Evolutionary conservation across 1,140 invertebrate genomes (phyloP).

Genomic region (Eumeta japonica): DNA sequence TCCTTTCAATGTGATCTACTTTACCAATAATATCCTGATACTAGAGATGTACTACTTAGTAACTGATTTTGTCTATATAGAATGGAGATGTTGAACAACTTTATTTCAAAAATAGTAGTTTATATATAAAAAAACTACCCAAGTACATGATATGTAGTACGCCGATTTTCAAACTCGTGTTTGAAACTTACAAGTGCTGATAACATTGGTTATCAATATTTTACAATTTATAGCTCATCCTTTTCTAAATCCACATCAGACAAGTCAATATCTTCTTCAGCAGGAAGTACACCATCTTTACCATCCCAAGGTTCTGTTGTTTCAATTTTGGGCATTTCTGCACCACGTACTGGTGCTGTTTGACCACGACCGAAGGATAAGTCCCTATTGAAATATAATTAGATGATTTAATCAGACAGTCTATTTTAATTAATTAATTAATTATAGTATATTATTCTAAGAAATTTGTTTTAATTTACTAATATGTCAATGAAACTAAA

Average conservation of each 20-base stretch:
- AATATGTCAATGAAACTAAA: not conserved
- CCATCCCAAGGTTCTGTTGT: slow-evolving; percentile 90
- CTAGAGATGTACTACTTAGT: too few species aligned
- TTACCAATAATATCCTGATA: too few species aligned
- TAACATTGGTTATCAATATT: too few species aligned
- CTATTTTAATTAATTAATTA: not conserved
- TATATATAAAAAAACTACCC: too few species aligned
- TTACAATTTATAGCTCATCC: slow-evolving; percentile 71
- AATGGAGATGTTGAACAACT: too few species aligned
- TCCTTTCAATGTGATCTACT: too few species aligned
- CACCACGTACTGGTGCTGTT: slow-evolving; percentile 85
- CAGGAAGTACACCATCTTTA: slow-evolving; percentile 88
- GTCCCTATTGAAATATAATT: slow-evolving; percentile 72
- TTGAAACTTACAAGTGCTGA: too few species aligned
- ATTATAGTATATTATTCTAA: not conserved
- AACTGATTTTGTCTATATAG: too few species aligned
- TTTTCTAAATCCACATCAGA: slow-evolving; percentile 88
- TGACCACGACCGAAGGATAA: slow-evolving; percentile 92
- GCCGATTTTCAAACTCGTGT: too few species aligned
- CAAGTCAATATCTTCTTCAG: slow-evolving; percentile 90
- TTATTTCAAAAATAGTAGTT: too few species aligned
- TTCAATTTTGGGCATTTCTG: slow-evolving; percentile 76
- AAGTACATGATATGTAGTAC: too few species aligned
- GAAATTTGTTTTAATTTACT: not conserved
- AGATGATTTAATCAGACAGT: too few species aligned